Conservation (phyloP, 2,113 vertebrate species). For the Chinchilla lanigera region DNA sequence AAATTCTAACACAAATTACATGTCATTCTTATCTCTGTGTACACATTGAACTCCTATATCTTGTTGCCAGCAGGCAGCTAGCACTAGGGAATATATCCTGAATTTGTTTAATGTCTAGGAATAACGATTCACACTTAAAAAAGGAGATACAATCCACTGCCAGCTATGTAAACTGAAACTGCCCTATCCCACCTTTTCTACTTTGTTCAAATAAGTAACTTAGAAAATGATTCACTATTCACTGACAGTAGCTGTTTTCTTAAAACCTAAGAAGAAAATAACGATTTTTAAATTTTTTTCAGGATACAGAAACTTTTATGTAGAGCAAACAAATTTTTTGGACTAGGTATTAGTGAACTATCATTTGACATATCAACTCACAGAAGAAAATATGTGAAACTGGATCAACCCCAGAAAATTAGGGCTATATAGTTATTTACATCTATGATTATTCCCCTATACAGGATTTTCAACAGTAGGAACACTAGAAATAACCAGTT, state of each 20-base stretch:
- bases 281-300: background rate
- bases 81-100: conserved; percentile 84
- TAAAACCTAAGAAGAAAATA: conserved; percentile 11
- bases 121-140: conserved; percentile 77
- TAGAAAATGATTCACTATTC: conserved; percentile 22
- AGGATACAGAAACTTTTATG: conserved; percentile 3
- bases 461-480: conserved; percentile 13
- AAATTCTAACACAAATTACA: conserved; percentile 89
- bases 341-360: conserved; percentile 9
- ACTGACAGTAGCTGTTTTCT: background rate
- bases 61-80: conserved; percentile 86
- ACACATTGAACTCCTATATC: conserved; percentile 90
- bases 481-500: conserved; percentile 8
- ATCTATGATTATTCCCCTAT: background rate
- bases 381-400: conserved; percentile 7
- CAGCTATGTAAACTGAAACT: conserved; percentile 35
- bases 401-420: conserved; percentile 15
- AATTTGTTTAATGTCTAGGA: conserved; percentile 84
- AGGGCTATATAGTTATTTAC: background rate
- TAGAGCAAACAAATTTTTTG: background rate
- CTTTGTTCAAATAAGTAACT: conserved; percentile 52
- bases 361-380: conserved; percentile 29
- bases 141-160: conserved; percentile 45
- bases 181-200: background rate
- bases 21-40: conserved; percentile 88